These are phyloP conservation scores for Dorcus parallelipipedus DNA, from an alignment of 2,888 invertebrate species.

Conservation along the genomic window DNA sequence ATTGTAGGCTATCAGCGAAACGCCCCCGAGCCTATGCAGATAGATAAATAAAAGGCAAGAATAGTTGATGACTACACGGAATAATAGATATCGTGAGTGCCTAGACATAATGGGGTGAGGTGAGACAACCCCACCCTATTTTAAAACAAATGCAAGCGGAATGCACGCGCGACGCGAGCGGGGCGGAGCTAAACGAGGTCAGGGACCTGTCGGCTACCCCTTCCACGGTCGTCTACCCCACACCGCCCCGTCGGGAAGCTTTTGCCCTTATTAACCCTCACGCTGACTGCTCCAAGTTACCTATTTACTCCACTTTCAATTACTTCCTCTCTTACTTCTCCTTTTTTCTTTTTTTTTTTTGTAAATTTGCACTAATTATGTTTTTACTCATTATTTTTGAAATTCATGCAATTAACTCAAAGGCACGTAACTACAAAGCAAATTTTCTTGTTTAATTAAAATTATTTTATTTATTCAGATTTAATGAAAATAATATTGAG, in stretches of 20 bases:
- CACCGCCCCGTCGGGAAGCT: conserved; percentile 36
- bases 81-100: conserved; percentile 27
- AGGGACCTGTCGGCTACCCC: conserved; percentile 58
- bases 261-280: conserved; percentile 30
- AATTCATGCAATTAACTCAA: no score
- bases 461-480: no score
- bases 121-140: conserved; percentile 19
- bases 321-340: conserved; percentile 8
- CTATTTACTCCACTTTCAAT: conserved; percentile 27
- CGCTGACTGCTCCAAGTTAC: conserved; percentile 22
- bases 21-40: background rate
- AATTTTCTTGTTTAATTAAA: no score
- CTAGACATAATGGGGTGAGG: conserved; percentile 32
- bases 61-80: conserved; percentile 23
- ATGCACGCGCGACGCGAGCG: conserved; percentile 46
- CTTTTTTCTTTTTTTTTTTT: background rate
- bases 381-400: no score
- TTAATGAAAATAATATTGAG: no score
- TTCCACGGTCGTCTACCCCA: conserved; percentile 47
- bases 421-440: no score
- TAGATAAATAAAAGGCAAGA: background rate
- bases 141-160: conserved; percentile 34
- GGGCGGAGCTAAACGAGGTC: conserved; percentile 54
- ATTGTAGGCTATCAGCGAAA: no score
- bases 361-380: background rate